Evolutionary conservation across 1,140 invertebrate species (phyloP).

Genomic region (Sarcophaga bullata): DNA sequence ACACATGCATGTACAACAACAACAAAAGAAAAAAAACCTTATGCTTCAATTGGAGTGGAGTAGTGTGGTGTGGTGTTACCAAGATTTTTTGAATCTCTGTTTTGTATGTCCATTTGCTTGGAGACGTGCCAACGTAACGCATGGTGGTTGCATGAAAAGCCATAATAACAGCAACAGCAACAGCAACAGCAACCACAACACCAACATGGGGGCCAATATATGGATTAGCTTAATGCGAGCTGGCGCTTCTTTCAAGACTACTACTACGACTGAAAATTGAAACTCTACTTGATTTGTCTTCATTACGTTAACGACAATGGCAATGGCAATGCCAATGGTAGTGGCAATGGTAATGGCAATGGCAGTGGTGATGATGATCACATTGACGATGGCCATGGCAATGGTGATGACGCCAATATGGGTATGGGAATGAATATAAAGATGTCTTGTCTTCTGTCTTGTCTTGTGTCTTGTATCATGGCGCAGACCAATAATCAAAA

Average conservation of each 20-base stretch:
- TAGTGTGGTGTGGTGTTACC: not conserved
- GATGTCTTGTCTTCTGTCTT: constrained; percentile 6
- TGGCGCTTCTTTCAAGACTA: constrained; percentile 19
- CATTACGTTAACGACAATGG: not conserved
- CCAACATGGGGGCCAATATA: not conserved
- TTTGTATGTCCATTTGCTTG: not conserved
- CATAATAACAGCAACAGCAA: not conserved
- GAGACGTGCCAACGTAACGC: constrained; percentile 30
- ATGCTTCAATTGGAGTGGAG: not conserved
- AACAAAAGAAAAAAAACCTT: not conserved
- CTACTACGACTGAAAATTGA: constrained; percentile 28
- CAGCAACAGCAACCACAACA: not conserved
- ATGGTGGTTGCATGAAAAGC: constrained; percentile 19
- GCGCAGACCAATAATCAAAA: constrained; percentile 33
- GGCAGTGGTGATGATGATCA: not conserved
- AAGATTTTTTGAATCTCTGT: too few relatives aligned
- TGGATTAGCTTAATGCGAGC: constrained; percentile 37
- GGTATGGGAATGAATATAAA: constrained; percentile 11
- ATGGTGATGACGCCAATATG: not conserved
- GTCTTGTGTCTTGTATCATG: constrained; percentile 27
- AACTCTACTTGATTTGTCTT: not conserved
- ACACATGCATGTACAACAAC: not conserved
- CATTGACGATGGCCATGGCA: not conserved
- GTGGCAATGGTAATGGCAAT: not conserved
- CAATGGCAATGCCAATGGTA: not conserved